These are phyloP conservation scores for Archivesica marissinica DNA, from an alignment of 1,140 invertebrate genomes.

Conservation along the genomic window DNA sequence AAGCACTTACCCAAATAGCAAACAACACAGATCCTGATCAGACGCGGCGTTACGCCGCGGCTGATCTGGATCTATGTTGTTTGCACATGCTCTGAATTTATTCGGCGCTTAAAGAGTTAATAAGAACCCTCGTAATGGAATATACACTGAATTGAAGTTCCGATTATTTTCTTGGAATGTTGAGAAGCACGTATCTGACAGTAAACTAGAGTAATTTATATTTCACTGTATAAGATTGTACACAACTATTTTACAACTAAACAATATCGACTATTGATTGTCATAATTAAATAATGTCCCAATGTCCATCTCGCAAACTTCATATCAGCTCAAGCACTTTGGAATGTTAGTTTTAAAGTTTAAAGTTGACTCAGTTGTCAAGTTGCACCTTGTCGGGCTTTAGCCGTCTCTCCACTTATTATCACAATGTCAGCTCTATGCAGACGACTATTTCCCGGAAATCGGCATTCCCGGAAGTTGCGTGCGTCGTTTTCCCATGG, in stretches of 20 bases:
- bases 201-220: not conserved
- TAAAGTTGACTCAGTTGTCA: not conserved
- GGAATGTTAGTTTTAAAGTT: not conserved
- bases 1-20: too few relatives aligned
- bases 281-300: not conserved
- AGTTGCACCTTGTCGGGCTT: not conserved
- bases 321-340: slow-evolving; percentile 12
- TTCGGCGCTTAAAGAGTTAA: too few relatives aligned
- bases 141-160: too few relatives aligned
- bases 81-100: too few relatives aligned
- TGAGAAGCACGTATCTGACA: not conserved
- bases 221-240: not conserved
- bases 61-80: too few relatives aligned
- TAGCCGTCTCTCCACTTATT: not conserved
- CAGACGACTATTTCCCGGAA: not conserved
- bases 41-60: too few relatives aligned
- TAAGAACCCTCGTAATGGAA: too few relatives aligned
- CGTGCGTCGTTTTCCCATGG: not conserved
- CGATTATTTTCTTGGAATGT: not conserved
- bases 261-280: slow-evolving; percentile 27
- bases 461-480: not conserved
- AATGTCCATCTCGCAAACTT: not conserved
- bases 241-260: not conserved
- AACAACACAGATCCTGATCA: too few relatives aligned
- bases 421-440: not conserved